These are phyloP conservation scores for Sarotherodon lohbergeri DNA, from an alignment of 2,113 vertebrate genomes.

Conservation along the genomic window DNA sequence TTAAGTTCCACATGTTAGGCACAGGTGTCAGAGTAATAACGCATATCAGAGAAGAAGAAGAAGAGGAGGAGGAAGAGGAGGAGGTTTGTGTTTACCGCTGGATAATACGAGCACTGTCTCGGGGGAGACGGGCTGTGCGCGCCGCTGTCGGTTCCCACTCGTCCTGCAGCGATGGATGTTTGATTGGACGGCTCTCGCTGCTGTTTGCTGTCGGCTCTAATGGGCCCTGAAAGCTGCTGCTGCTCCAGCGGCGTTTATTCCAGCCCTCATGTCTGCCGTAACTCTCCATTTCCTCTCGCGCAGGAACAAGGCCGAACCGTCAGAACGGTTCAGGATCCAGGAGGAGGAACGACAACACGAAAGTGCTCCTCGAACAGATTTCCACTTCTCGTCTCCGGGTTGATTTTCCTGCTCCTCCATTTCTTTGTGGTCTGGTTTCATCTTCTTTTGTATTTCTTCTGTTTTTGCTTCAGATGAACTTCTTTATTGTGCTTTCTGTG, in stretches of 20 bases:
- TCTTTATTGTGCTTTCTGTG: neutral
- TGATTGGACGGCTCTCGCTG: slow-evolving; percentile 2
- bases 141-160: slow-evolving; percentile 2
- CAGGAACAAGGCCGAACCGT: neutral
- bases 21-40: slow-evolving; percentile 69
- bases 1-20: slow-evolving; percentile 68
- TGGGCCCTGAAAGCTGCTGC: slow-evolving; percentile 4
- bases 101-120: slow-evolving; percentile 15
- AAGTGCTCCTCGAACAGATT: neutral
- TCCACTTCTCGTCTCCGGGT: neutral
- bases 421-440: neutral
- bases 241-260: neutral
- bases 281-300: neutral
- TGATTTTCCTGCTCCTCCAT: neutral
- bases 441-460: neutral
- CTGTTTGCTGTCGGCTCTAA: neutral
- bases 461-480: neutral
- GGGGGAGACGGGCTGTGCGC: neutral
- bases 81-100: slow-evolving; percentile 30
- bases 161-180: neutral
- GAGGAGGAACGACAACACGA: neutral
- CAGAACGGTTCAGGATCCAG: neutral
- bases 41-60: slow-evolving; percentile 29
- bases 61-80: neutral
- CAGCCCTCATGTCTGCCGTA: neutral